phyloP scores from a whole-genome alignment of 2,113 vertebrate genomes.

The Strigops habroptila region DNA sequence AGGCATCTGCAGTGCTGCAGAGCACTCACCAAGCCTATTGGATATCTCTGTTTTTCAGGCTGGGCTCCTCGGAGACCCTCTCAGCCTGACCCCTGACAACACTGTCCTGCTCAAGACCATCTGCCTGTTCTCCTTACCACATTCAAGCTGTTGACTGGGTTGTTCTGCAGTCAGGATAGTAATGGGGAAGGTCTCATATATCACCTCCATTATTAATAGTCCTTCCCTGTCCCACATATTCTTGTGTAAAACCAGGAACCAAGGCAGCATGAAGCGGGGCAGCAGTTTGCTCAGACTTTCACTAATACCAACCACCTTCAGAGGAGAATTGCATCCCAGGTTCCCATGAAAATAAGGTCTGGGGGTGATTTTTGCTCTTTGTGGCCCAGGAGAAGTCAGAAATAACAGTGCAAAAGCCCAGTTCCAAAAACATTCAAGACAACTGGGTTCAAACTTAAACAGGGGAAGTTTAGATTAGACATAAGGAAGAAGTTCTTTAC shows the following conservation, averaged over 20 bases:
- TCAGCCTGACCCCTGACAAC: neutral
- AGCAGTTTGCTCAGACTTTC: neutral
- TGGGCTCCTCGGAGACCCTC: neutral
- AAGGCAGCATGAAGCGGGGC: neutral
- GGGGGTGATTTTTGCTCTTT: neutral
- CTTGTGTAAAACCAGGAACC: neutral
- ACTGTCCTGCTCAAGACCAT: rapidly evolving
- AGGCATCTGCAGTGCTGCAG: neutral
- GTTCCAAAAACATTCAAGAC: neutral
- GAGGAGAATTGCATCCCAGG: neutral
- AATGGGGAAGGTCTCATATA: neutral
- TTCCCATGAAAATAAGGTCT: neutral
- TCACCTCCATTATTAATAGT: neutral
- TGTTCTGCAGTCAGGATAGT: neutral
- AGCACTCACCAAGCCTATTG: neutral
- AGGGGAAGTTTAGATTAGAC: too few relatives aligned
- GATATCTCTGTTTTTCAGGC: neutral
- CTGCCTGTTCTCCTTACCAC: neutral
- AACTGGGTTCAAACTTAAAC: too few relatives aligned
- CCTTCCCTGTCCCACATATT: neutral
- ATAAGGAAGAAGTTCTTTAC: too few relatives aligned
- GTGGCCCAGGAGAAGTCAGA: neutral
- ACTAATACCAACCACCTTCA: rapidly evolving
- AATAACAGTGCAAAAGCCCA: neutral
- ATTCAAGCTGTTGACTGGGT: neutral